Percentiles rank a stretch among this genome's conserved stretches.
Conservation (phyloP, 2,888 invertebrate species). For the Cosmia pyralina region DNA sequence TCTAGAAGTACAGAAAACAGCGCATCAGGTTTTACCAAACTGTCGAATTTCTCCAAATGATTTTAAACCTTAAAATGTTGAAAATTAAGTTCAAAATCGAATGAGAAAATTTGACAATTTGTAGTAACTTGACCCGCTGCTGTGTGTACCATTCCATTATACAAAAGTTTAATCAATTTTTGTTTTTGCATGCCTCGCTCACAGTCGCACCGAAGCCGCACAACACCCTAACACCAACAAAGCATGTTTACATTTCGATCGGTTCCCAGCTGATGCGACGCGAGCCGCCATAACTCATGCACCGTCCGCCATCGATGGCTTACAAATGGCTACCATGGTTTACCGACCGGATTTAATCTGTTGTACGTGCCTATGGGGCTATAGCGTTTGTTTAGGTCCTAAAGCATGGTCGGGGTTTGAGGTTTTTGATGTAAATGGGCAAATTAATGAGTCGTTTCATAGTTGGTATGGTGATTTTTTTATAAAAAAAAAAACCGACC, state of each 20-base stretch:
- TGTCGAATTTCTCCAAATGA: too few relatives aligned
- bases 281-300: slow-evolving; percentile 52
- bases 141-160: too few relatives aligned
- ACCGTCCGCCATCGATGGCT: slow-evolving; percentile 39
- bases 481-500: too few relatives aligned
- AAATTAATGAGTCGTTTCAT: slow-evolving; percentile 5
- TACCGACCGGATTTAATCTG: slow-evolving; percentile 58
- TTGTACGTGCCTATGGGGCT: slow-evolving; percentile 45
- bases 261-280: slow-evolving; percentile 61
- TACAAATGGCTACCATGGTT: slow-evolving; percentile 57
- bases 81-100: too few relatives aligned
- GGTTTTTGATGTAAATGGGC: slow-evolving; percentile 9
- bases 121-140: too few relatives aligned
- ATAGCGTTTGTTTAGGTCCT: slow-evolving; percentile 27
- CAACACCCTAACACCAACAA: slow-evolving; percentile 43
- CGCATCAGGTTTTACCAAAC: too few relatives aligned
- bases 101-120: too few relatives aligned
- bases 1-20: too few relatives aligned
- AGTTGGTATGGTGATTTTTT: not conserved
- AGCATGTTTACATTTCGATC: slow-evolving; percentile 52
- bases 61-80: too few relatives aligned
- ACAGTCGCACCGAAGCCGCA: slow-evolving; percentile 3
- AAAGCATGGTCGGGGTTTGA: slow-evolving; percentile 14
- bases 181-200: slow-evolving; percentile 18
- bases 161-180: too few relatives aligned